Base-by-base conservation (phyloP, 1,140 invertebrate genomes). In the Lordiphosa clarofinis region DNA sequence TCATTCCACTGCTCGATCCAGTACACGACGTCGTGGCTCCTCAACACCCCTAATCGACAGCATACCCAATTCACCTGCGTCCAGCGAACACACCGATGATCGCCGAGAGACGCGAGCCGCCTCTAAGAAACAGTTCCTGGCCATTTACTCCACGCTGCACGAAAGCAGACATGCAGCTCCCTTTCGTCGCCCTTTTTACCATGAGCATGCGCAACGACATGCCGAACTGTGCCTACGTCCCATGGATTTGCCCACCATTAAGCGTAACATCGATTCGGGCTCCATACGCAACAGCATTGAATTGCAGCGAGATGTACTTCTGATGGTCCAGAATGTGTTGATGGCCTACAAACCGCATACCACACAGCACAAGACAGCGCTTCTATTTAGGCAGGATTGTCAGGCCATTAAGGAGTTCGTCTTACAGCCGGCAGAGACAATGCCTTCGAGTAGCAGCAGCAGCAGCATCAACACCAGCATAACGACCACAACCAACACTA, bases 291-390 rank as follows among this genome's bases (percentile, higher is more conserved):
- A 94, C 0, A 95, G 96, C 0, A 91, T 91, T 24, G 95, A 98
- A 72, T 97, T 99, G 84, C 96, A 98, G 72, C 90, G 96, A 4
- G 96, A 98, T 79, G 92, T 98, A 19, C 92, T 98, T 90, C 90
- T 98, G 0, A 98, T 99, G 96, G 95, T 98, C 81, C 94, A 96
- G 38, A 99, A 99, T 90, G 95, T 96, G 0, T 92, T 98, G 31
- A 97, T 98, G 93, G 98, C 97, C 87, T 98, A 98, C 89, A 95
- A 94, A 87, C 93, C 92, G 0, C 92, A 95, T 66, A 68, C 74
- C 1, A 38, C 43, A 8, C 68, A 73, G 19, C 56, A 69, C 47
- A 88, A 87, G 42, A 65, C 69, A 11, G 74, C 79, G 1, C 61
- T 54, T 10, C 55, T 55, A 1, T 88, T 88, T 21, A 40, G 81